Evolutionary conservation across 2,113 vertebrate genomes (phyloP).

Genomic region (Colistium nudipinnis): DNA sequence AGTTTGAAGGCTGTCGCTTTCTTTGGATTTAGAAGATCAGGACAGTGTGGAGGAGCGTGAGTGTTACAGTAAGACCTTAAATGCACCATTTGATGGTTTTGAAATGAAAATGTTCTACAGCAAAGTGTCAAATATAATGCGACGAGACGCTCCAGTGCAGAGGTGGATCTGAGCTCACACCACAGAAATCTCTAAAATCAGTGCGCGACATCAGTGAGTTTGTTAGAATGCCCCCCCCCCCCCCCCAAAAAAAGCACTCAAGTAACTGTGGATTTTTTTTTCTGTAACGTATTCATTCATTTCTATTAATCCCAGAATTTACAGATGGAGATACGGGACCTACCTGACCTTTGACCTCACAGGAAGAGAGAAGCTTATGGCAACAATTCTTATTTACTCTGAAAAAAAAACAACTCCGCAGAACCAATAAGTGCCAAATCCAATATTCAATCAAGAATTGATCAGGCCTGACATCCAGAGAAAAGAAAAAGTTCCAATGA

Average conservation of each 20-base stretch:
- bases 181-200: conserved; percentile 4
- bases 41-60: conserved; percentile 25
- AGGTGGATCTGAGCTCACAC: neutral
- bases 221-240: no score
- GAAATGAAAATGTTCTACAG: conserved; percentile 42
- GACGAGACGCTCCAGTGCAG: conserved; percentile 24
- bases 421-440: neutral
- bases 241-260: conserved; percentile 4
- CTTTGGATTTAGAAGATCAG: conserved; percentile 41
- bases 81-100: conserved; percentile 48
- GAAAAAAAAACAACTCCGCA: neutral
- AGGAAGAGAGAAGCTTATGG: neutral
- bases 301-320: neutral
- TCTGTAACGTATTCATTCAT: neutral
- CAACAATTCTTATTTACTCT: neutral
- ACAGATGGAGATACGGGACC: neutral
- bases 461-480: no score
- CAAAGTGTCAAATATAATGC: conserved; percentile 31
- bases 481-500: no score
- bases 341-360: neutral
- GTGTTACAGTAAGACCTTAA: conserved; percentile 35
- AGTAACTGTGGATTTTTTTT: neutral
- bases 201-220: no score
- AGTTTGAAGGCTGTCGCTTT: conserved; percentile 68
- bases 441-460: neutral